These are phyloP conservation scores for Strongylocentrotus purpuratus DNA, from an alignment of 35 echinoderm and acorn worm species.

Conservation along the genomic window DNA sequence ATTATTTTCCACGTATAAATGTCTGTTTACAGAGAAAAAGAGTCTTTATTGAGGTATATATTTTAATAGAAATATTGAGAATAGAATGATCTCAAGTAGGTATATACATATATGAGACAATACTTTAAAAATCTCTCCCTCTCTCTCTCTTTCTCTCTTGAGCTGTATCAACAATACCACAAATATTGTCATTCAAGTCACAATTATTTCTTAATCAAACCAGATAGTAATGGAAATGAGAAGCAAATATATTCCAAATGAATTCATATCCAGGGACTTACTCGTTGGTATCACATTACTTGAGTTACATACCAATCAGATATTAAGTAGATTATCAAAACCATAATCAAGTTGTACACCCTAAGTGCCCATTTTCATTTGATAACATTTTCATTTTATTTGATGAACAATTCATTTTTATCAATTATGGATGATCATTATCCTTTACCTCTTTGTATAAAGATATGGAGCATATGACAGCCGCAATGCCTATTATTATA, in stretches of 20 bases:
- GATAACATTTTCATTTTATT: background rate
- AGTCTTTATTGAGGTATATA: background rate
- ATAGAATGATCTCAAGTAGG: background rate
- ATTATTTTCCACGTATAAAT: background rate
- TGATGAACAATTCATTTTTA: background rate
- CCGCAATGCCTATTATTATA: too few species aligned
- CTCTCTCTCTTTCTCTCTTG: background rate
- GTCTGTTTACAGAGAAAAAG: slow-evolving; percentile 1
- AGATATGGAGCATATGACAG: too few species aligned
- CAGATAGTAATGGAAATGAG: background rate
- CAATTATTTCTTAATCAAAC: background rate
- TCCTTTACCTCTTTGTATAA: too few species aligned
- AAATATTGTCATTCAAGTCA: background rate
- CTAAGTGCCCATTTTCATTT: background rate
- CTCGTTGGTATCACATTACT: too few species aligned
- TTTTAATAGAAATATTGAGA: slow-evolving; percentile 18
- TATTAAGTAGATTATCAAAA: background rate
- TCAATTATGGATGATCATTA: too few species aligned
- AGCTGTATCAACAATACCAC: background rate
- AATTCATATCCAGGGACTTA: background rate
- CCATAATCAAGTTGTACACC: background rate
- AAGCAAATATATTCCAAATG: background rate
- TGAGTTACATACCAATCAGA: background rate
- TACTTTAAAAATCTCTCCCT: background rate
- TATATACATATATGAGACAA: background rate